Evolutionary conservation across 2,797 vertebrate species (phyloP).

Genomic region (Muraenolepis orangiensis): DNA sequence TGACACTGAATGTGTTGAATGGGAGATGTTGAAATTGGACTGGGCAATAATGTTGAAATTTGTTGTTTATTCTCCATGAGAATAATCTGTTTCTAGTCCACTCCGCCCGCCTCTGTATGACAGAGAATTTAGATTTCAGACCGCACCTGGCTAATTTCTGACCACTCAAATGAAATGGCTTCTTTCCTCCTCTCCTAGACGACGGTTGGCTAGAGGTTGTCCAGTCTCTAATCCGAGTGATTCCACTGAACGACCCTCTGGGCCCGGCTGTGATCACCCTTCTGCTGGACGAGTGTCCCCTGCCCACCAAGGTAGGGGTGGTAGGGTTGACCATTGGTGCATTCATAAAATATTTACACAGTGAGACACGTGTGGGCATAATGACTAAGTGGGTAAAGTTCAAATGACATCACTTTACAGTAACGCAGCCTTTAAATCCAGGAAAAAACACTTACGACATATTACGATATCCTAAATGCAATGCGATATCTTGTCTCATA

Average conservation of each 20-base stretch:
- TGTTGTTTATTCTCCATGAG: neutral
- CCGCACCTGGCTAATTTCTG: neutral
- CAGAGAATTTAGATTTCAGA: neutral
- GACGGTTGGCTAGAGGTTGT: constrained; percentile 98
- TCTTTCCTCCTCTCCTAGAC: constrained; percentile 70
- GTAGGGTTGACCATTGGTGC: too few relatives aligned
- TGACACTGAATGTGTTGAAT: neutral
- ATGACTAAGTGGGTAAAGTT: too few relatives aligned
- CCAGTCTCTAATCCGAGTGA: constrained; percentile 96
- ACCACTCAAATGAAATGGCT: neutral
- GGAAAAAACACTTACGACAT: too few relatives aligned
- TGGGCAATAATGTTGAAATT: too few relatives aligned
- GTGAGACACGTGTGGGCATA: too few relatives aligned
- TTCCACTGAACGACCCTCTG: constrained; percentile 95
- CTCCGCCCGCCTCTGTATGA: neutral
- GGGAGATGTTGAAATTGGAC: neutral
- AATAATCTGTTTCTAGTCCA: neutral
- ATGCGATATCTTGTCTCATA: too few relatives aligned
- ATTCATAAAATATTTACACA: too few relatives aligned
- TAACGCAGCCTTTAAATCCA: too few relatives aligned
- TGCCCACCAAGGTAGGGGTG: constrained; percentile 99
- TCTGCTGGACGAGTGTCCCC: constrained; percentile 93
- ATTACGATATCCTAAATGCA: too few relatives aligned
- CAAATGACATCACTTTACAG: too few relatives aligned
- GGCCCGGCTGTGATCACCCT: constrained; percentile 98